A percentile compares a stretch with the other conserved stretches of the same genome.
Evolutionary conservation across 1,140 invertebrate species (phyloP).

Genomic region (Orius insidiosus): DNA sequence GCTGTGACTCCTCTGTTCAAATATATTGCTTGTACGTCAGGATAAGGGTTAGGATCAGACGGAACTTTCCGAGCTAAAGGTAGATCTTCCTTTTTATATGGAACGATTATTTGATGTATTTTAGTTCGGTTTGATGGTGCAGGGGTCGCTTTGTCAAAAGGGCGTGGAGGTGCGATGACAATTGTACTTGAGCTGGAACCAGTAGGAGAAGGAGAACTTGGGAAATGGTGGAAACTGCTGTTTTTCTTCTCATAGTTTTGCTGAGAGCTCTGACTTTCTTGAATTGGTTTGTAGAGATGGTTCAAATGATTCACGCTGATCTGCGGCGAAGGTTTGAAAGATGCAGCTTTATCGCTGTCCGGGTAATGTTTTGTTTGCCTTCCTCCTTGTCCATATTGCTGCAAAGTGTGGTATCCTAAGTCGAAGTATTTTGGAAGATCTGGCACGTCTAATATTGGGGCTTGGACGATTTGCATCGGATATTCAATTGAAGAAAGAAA

Average conservation of each 20-base stretch:
- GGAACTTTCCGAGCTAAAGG: slow-evolving; percentile 36
- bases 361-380: slow-evolving; percentile 1
- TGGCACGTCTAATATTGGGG: slow-evolving; percentile 19
- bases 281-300: no score
- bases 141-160: slow-evolving; percentile 6
- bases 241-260: no score
- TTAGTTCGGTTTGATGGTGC: slow-evolving; percentile 10
- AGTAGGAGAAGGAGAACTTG: no score
- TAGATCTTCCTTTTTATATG: slow-evolving; percentile 46
- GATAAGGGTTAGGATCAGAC: slow-evolving; percentile 20
- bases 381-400: slow-evolving; percentile 7
- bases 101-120: slow-evolving; percentile 49
- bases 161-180: background rate
- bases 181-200: background rate
- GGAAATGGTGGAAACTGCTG: no score
- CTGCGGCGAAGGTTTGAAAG: slow-evolving; percentile 4
- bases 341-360: slow-evolving; percentile 11
- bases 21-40: slow-evolving; percentile 23
- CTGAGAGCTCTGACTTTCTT: no score
- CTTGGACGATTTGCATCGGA: slow-evolving; percentile 21
- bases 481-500: slow-evolving; percentile 22
- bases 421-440: slow-evolving; percentile 18
- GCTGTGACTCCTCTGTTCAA: slow-evolving; percentile 19
- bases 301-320: no score
- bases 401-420: slow-evolving; percentile 16